Evolutionary conservation across 2,113 vertebrate genomes (phyloP).

Genomic region (Ochotona princeps): DNA sequence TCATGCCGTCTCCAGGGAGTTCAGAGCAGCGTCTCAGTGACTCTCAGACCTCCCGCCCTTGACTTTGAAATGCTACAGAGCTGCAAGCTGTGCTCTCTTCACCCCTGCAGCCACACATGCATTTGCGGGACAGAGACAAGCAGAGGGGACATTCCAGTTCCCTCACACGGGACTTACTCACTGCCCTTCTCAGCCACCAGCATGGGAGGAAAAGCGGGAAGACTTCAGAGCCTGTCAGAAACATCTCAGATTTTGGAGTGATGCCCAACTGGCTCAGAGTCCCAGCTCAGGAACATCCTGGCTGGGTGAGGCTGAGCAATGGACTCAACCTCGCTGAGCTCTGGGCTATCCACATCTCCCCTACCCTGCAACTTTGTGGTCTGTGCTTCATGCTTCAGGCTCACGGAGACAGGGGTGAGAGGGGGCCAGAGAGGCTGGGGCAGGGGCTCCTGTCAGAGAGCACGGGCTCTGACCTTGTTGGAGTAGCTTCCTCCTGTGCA

Average conservation of each 20-base stretch:
- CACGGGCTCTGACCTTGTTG: not conserved
- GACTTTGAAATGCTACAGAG: not conserved
- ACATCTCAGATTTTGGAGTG: not conserved
- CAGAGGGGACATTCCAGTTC: not conserved
- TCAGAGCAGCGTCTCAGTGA: not conserved
- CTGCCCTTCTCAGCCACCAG: not conserved
- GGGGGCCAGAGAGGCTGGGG: too few relatives aligned
- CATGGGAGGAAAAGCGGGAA: not conserved
- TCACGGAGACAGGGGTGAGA: too few relatives aligned
- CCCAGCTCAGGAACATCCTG: not conserved
- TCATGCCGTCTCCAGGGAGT: not conserved
- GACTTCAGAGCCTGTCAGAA: not conserved
- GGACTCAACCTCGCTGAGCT: not conserved
- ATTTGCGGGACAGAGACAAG: not conserved
- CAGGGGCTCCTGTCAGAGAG: not conserved
- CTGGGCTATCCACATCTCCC: not conserved
- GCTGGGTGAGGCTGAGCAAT: not conserved
- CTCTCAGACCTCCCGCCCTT: not conserved
- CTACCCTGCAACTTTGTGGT: not conserved
- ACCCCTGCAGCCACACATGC: not conserved
- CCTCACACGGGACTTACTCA: rapidly evolving
- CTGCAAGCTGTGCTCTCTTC: not conserved
- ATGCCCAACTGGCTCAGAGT: too few relatives aligned
- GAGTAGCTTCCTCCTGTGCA: not conserved
- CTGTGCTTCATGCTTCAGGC: rapidly evolving